Base-by-base conservation (phyloP, 2,888 invertebrate species). In the Erpobdella octoculata region DNA sequence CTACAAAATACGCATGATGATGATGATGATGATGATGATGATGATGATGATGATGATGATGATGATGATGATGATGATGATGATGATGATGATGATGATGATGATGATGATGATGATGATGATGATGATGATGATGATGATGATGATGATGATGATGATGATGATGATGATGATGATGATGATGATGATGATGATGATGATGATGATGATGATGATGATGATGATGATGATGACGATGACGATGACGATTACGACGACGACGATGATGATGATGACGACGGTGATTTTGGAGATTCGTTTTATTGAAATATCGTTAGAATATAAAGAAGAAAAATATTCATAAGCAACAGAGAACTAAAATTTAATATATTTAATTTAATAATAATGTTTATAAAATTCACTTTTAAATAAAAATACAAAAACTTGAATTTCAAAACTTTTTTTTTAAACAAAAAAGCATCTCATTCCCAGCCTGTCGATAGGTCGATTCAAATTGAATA, bases 1-100 rank as follows among this genome's bases (percentile, higher is more conserved):
- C n/a, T n/a, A n/a, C n/a, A n/a, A n/a, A n/a, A n/a, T n/a, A n/a
- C n/a, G n/a, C n/a, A 4, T 61, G 6, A 61, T 61, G 6, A 61
- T 61, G 61, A 61, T 8, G 65, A 65, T 65, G 36, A 65, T 65
- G 65, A 65, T 8, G 65, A 65, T 38, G 5, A 65, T 65, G 65
- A 65, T 65, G 65, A 65, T 65, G 36, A 65, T 65, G 65, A 65
- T 35, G 65, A 65, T 65, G 65, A 65, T 65, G 65, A 65, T 65
- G 65, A 65, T 65, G 65, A 65, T 35, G 65, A 65, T 35, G 3
- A 65, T 65, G 65, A 65, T 65, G 65, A 65, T 65, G 65, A 65
- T 65, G 65, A 65, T 65, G 65, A 65, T 35, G 65, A 65, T 35
- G 3, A 65, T 37, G 65, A 65, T 65, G 36, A 65, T 65, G 65